phyloP scores from a whole-genome alignment of 92 coral and sea anemone genomes.

The Epizoanthus ramosus region DNA sequence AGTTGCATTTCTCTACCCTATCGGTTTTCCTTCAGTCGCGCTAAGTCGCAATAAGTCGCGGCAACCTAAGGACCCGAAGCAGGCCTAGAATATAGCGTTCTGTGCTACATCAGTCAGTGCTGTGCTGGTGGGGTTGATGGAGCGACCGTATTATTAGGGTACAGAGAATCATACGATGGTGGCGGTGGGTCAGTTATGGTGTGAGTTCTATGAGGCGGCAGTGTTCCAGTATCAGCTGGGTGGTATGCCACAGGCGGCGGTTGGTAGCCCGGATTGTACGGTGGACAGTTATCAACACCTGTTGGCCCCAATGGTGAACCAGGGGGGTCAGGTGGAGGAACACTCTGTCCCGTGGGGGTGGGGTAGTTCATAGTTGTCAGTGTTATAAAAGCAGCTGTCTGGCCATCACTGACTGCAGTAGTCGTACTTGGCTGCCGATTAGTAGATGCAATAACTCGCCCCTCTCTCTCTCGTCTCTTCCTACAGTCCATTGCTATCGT shows the following conservation, averaged over 20 bases:
- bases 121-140: not conserved
- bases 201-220: not conserved
- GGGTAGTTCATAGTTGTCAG: constrained; percentile 1
- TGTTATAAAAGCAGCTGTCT: not conserved
- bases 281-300: not conserved
- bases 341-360: not conserved
- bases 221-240: not conserved
- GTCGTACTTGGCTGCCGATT: not conserved
- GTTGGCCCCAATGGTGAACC: not conserved
- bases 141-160: not conserved
- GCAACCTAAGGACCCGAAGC: too few species aligned
- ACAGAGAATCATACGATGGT: constrained; percentile 9
- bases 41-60: too few species aligned
- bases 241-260: not conserved
- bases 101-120: not conserved
- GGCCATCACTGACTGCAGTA: not conserved
- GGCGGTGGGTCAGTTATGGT: not conserved
- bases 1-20: too few species aligned
- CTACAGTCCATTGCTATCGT: not conserved
- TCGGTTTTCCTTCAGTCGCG: too few species aligned
- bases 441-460: not conserved
- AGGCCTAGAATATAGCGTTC: not conserved
- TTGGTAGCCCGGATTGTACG: not conserved
- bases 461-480: not conserved
- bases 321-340: not conserved